Evolutionary conservation across 2,797 vertebrate genomes (phyloP).

Genomic region (Coregonus ussuriensis): DNA sequence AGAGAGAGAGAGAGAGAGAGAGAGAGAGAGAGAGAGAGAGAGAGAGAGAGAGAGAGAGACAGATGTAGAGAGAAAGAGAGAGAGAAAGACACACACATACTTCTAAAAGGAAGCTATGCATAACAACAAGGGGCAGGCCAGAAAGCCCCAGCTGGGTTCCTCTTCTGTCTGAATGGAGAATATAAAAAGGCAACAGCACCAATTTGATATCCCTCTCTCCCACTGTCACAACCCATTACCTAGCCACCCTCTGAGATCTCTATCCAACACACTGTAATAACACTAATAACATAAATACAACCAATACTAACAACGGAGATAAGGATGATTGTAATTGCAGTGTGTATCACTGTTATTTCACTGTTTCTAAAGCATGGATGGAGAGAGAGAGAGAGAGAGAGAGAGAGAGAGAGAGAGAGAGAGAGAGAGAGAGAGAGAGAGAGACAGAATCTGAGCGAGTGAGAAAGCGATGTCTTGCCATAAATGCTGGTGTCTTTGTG

Average conservation of each 20-base stretch:
- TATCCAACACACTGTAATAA: constrained; percentile 38
- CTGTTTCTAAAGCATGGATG: constrained; percentile 30
- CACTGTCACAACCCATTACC: constrained; percentile 68
- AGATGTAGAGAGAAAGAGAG: background rate
- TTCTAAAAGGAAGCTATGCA: constrained; percentile 70
- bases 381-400: background rate
- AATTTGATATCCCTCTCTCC: constrained; percentile 60
- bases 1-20: too few species aligned
- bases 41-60: too few species aligned
- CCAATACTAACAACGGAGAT: constrained; percentile 50
- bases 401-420: background rate
- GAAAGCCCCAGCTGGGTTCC: constrained; percentile 70
- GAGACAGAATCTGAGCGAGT: background rate
- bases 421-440: too few species aligned
- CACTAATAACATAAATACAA: constrained; percentile 19
- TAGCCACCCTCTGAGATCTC: constrained; percentile 32
- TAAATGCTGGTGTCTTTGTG: background rate
- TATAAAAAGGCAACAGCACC: constrained; percentile 35
- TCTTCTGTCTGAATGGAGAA: constrained; percentile 26
- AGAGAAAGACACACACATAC: constrained; percentile 25
- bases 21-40: too few species aligned
- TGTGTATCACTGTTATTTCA: constrained; percentile 13
- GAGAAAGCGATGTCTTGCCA: background rate
- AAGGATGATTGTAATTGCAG: constrained; percentile 30
- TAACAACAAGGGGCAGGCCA: constrained; percentile 68